These are phyloP conservation scores for Dasypolia templi DNA, from an alignment of 2,888 invertebrate genomes.

Conservation along the genomic window DNA sequence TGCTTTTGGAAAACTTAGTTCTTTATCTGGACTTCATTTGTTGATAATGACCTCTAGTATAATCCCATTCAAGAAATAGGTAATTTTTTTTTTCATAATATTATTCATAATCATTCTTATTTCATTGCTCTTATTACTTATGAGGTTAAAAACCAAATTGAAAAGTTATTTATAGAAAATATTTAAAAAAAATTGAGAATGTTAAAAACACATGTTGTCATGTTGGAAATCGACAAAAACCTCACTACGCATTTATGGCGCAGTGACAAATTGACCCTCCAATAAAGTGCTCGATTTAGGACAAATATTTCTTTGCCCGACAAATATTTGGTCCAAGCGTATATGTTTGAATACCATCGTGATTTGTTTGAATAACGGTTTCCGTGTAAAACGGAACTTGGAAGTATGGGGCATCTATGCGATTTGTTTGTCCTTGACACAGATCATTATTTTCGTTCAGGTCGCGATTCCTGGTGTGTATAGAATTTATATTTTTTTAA, in stretches of 20 bases:
- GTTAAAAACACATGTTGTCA: not conserved
- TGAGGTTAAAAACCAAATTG: not conserved
- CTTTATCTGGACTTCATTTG: too few relatives aligned
- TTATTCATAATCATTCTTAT: too few relatives aligned
- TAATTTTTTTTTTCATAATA: too few relatives aligned
- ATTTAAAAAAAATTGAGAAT: not conserved
- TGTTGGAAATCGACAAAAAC: not conserved
- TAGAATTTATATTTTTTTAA: not conserved
- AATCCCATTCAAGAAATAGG: too few relatives aligned
- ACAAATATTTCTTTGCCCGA: slow-evolving; percentile 43
- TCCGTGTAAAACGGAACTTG: slow-evolving; percentile 17
- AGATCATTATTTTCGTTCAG: not conserved
- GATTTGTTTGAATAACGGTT: slow-evolving; percentile 40
- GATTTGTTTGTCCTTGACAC: slow-evolving; percentile 15
- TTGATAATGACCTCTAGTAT: too few relatives aligned
- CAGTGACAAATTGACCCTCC: slow-evolving; percentile 27
- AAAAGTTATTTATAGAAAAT: too few relatives aligned
- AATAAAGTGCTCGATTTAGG: not conserved
- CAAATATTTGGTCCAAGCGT: slow-evolving; percentile 49
- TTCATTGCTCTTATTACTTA: not conserved
- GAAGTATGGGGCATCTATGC: not conserved
- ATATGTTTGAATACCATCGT: slow-evolving; percentile 30
- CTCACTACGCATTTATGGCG: not conserved
- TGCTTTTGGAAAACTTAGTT: too few relatives aligned
- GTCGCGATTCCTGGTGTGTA: not conserved